These are phyloP conservation scores for Globodera rostochiensis DNA, from an alignment of 1,140 invertebrate species.

Conservation along the genomic window DNA sequence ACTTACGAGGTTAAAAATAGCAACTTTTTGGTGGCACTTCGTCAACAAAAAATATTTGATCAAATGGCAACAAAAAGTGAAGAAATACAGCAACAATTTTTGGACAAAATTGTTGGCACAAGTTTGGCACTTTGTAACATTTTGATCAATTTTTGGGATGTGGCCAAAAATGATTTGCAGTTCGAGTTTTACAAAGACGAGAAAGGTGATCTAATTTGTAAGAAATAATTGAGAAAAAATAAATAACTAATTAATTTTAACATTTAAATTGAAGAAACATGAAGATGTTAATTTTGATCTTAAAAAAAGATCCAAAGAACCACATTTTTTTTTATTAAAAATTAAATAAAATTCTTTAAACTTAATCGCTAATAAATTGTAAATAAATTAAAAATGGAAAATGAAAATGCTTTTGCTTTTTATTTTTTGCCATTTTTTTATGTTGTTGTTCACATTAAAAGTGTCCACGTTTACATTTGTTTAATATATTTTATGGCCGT, in stretches of 20 bases:
- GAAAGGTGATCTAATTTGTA: neutral
- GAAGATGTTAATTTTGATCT: no score
- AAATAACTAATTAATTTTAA: no score
- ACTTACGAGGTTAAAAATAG: neutral
- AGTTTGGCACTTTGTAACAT: neutral
- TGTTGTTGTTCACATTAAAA: no score
- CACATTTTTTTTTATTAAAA: no score
- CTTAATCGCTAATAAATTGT: no score
- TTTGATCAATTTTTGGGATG: neutral
- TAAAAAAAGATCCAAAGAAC: no score
- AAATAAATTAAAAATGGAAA: neutral
- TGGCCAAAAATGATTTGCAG: neutral
- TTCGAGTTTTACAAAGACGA: neutral
- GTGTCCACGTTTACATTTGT: no score
- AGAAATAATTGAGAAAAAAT: no score
- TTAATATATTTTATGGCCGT: no score
- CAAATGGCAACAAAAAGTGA: neutral
- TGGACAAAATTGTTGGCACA: neutral
- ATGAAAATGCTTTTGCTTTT: neutral
- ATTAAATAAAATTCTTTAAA: no score
- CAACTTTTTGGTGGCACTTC: neutral
- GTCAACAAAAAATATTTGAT: neutral
- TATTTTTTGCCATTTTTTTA: neutral
- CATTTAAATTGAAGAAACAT: no score
- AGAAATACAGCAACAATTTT: neutral